Conservation (phyloP, 1,140 invertebrate genomes). For the Dreissena polymorpha region DNA sequence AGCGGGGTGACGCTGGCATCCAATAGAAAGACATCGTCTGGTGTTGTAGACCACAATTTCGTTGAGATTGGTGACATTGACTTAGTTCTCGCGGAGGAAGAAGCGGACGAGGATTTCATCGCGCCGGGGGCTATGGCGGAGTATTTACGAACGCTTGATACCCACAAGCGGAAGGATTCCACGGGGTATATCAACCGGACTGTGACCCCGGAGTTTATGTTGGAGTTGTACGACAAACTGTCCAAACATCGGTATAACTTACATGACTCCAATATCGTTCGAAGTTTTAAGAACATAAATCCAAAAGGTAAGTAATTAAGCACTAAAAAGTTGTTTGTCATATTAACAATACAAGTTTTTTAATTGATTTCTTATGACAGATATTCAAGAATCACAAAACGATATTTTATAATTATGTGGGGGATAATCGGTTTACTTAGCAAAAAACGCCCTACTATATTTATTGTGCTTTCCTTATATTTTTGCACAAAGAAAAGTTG, state of each 20-base stretch:
- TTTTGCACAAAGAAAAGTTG: no score
- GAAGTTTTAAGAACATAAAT: constrained; percentile 43
- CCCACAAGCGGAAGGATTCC: neutral
- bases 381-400: no score
- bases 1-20: neutral
- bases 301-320: constrained; percentile 15
- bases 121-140: neutral
- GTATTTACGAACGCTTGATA: neutral
- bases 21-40: neutral
- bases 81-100: neutral
- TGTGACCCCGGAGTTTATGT: constrained; percentile 46
- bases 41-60: neutral
- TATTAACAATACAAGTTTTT: no score
- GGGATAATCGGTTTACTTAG: no score
- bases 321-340: no score
- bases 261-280: constrained; percentile 24
- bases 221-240: constrained; percentile 39
- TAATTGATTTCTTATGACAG: no score
- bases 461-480: no score
- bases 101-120: neutral
- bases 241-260: neutral
- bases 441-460: no score
- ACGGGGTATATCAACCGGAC: neutral
- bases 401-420: no score
- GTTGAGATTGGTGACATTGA: neutral